A percentile compares a stretch with the other conserved stretches of the same genome.
Conservation (phyloP, 2,113 vertebrate genomes). For the Micronycteris hirsuta region DNA sequence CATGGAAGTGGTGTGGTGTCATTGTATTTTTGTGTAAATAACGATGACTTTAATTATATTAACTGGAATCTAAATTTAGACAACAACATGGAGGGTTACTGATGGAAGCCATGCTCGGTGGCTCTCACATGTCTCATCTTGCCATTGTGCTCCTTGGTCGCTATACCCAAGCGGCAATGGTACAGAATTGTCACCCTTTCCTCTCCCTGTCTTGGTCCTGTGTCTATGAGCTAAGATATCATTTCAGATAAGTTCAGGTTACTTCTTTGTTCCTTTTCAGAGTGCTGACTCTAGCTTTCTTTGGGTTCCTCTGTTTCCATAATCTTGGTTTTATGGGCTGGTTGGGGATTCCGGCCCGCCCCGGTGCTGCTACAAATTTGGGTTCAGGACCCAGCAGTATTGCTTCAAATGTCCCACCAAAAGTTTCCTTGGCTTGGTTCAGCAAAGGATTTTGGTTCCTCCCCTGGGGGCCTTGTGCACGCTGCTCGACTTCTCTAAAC, state of each 20-base stretch:
- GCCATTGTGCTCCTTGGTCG: not conserved
- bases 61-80: not conserved
- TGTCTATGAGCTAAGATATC: not conserved
- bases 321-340: not conserved
- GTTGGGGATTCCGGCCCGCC: not conserved
- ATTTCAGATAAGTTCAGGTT: not conserved
- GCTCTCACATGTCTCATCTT: not conserved
- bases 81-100: not conserved
- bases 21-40: not conserved
- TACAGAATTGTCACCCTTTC: not conserved
- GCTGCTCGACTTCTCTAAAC: not conserved
- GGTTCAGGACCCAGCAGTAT: not conserved
- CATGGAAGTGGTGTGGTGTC: not conserved
- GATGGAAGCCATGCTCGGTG: not conserved
- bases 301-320: not conserved
- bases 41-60: not conserved
- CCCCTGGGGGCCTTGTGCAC: not conserved
- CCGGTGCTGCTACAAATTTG: not conserved
- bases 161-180: not conserved
- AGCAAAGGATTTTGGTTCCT: not conserved
- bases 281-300: not conserved
- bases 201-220: not conserved
- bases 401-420: not conserved
- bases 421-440: not conserved
- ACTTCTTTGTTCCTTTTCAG: not conserved